Evolutionary conservation across 2,888 invertebrate genomes (phyloP).

Genomic region (Bugulina stolonifera): DNA sequence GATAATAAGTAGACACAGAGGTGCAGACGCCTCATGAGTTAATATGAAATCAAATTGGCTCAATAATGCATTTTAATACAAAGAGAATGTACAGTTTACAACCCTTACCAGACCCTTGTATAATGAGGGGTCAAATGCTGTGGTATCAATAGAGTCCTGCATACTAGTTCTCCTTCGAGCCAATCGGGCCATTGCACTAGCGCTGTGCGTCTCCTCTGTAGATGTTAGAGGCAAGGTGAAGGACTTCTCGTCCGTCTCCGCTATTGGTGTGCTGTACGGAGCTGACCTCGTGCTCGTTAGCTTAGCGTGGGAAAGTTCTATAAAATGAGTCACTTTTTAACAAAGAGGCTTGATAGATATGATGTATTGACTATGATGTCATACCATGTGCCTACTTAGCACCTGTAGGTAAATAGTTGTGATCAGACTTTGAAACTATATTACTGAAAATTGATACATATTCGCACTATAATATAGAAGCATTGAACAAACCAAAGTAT

Average conservation of each 20-base stretch:
- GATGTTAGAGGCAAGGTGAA: not conserved
- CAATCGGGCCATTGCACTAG: not conserved
- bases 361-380: too few species aligned
- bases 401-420: not conserved
- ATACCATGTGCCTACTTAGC: too few species aligned
- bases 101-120: not conserved
- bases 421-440: not conserved
- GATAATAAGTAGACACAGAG: too few species aligned
- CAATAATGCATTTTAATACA: not conserved
- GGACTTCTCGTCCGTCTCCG: not conserved
- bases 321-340: not conserved
- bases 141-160: conserved; percentile 17
- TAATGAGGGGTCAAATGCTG: not conserved
- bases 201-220: not conserved
- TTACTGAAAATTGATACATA: not conserved
- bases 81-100: not conserved
- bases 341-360: not conserved
- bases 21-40: too few species aligned
- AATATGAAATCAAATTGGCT: too few species aligned
- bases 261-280: not conserved
- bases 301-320: not conserved
- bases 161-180: conserved; percentile 11
- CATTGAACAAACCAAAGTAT: too few species aligned
- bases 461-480: too few species aligned
- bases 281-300: not conserved